Evolutionary conservation across 2,888 invertebrate species (phyloP).

Genomic region (Epinotia nisella): DNA sequence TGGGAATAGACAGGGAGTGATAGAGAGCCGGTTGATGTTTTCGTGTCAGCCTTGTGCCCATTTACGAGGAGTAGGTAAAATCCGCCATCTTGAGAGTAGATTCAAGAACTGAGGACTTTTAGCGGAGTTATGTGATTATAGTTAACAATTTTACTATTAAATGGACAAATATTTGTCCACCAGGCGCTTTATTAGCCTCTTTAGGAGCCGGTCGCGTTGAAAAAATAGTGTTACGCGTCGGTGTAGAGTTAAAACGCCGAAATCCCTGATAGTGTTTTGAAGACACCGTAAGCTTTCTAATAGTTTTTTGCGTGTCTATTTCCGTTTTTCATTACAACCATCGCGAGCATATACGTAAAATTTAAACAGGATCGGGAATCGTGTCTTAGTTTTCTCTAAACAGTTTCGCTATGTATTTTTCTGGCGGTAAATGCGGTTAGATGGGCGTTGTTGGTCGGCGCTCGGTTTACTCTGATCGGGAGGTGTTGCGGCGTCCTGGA

Average conservation of each 20-base stretch:
- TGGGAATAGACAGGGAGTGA: conserved; percentile 76
- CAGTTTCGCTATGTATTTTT: conserved; percentile 74
- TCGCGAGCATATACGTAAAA: conserved; percentile 81
- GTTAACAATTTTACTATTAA: conserved; percentile 80
- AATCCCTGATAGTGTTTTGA: conserved; percentile 83
- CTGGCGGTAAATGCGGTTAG: conserved; percentile 81
- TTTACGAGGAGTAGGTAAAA: conserved; percentile 84
- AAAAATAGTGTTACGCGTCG: conserved; percentile 64
- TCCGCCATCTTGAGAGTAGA: conserved; percentile 88
- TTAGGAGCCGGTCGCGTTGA: conserved; percentile 62
- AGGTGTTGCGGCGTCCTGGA: conserved; percentile 70
- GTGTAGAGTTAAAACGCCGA: conserved; percentile 71
- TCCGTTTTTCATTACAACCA: conserved; percentile 82
- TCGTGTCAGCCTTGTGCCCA: conserved; percentile 85
- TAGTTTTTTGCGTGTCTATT: conserved; percentile 84
- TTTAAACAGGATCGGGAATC: conserved; percentile 74
- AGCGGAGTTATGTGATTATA: conserved; percentile 77
- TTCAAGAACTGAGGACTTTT: conserved; percentile 86
- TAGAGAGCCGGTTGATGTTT: conserved; percentile 83
- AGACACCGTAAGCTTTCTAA: conserved; percentile 85
- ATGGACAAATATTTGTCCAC: conserved; percentile 69
- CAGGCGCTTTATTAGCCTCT: conserved; percentile 61
- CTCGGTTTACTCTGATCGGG: conserved; percentile 70
- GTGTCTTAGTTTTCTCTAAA: conserved; percentile 59
- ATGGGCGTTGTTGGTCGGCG: conserved; percentile 81